Evolutionary conservation across 1,140 invertebrate species (phyloP).

Genomic region (Megalopta genalis): DNA sequence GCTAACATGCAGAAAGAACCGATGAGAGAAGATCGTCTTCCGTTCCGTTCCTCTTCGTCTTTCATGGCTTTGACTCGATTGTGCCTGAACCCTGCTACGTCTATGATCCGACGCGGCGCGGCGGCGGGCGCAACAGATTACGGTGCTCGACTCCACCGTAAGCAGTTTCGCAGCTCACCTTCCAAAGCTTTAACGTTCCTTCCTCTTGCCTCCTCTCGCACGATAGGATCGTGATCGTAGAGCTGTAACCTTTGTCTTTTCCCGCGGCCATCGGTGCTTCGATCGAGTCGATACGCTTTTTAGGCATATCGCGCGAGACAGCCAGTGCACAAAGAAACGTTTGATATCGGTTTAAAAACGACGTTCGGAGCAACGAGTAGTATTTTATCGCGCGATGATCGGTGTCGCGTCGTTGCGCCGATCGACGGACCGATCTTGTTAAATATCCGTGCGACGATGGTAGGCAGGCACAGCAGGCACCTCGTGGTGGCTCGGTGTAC

Average conservation of each 20-base stretch:
- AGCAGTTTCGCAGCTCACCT: slow-evolving; percentile 36
- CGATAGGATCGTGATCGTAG: background rate
- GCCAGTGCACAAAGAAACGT: too few species aligned
- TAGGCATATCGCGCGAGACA: too few species aligned
- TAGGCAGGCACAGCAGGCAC: too few species aligned
- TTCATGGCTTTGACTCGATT: slow-evolving; percentile 42
- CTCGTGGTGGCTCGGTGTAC: slow-evolving; percentile 27
- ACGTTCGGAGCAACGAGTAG: background rate
- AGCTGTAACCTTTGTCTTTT: slow-evolving; percentile 2
- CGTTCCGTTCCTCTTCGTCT: slow-evolving; percentile 24
- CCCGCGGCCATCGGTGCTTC: too few species aligned
- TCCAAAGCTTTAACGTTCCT: slow-evolving; percentile 11
- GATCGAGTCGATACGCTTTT: too few species aligned
- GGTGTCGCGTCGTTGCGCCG: slow-evolving; percentile 24
- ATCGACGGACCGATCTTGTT: slow-evolving; percentile 53
- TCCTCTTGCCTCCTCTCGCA: background rate
- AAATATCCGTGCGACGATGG: slow-evolving; percentile 28
- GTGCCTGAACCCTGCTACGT: background rate
- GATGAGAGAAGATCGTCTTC: slow-evolving; percentile 30
- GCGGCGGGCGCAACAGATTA: slow-evolving; percentile 34
- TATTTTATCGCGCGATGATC: background rate
- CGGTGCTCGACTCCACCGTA: slow-evolving; percentile 47
- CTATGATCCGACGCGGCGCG: too few species aligned
- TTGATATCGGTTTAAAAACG: too few species aligned
- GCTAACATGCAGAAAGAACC: background rate